Base-by-base conservation (phyloP, 2,113 vertebrate species). In the Lasiurus cinereus region DNA sequence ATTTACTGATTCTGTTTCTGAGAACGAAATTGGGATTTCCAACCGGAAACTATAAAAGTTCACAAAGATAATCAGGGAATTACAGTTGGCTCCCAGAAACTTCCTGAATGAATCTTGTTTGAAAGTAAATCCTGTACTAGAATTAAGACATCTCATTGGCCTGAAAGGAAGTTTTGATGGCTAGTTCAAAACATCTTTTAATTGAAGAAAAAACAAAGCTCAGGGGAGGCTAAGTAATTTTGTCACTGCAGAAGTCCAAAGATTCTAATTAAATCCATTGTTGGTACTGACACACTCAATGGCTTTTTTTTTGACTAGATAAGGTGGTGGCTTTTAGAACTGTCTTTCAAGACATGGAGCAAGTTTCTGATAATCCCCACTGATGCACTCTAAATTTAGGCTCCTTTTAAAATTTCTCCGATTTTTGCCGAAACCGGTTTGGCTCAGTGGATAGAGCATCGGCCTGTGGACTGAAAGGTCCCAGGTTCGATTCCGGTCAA, bases 1-100 rank as follows among this genome's bases (percentile, higher is more conserved):
- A 91, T 64, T 88, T 85, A 64, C 27, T 62, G 64, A 83, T 39
- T 94, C 56, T 43, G 13, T 80, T 95, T 94, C 93, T 73, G 64
- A 78, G 50, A 94, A 39, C 33, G 31, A 72, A 86, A 89, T 10
- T 91, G 54, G 52, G 79, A 77, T 80, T 85, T 74, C 73, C 69
- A 67, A 31, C 39, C 0, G 14, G 84, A 96, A 94, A 56, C 31
- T 54, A 46, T 29, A 56, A 62, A 90, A 73, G 69, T 73, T 93
- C 36, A 73, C 52, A 48, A 76, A 88, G 66, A 85, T 83, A 70
- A 90, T 91, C 72, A 87, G 54, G 59, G 31, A 77, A 85, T 66
- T 84, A 27, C 1, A 46, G 19, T 24, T 84, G 52, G 70, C 18
- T 80, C 36, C n/a, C 73, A 73, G 83, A 92, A 86, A 77, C 56